Evolutionary conservation across 2,888 invertebrate genomes (phyloP).

Genomic region (Dolichopus griseipennis): DNA sequence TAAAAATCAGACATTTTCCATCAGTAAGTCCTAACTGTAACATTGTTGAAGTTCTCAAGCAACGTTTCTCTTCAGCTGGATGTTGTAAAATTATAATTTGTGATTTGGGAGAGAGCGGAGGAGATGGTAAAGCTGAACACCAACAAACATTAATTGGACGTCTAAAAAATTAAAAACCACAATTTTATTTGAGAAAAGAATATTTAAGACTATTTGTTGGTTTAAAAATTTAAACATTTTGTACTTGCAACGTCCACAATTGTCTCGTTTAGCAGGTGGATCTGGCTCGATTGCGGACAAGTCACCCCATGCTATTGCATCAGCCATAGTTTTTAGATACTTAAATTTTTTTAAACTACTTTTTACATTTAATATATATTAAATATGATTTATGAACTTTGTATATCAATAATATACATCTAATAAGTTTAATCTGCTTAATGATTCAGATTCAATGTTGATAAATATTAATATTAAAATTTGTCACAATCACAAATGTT

Average conservation of each 20-base stretch:
- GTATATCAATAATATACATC: no score
- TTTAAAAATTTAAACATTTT: slow-evolving; percentile 26
- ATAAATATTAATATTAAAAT: no score
- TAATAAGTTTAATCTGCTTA: no score
- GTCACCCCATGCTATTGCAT: slow-evolving; percentile 56
- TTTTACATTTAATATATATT: no score
- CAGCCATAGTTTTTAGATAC: background rate
- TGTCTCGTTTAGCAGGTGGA: slow-evolving; percentile 59
- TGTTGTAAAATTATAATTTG: slow-evolving; percentile 78
- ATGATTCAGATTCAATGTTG: no score
- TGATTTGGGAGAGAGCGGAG: slow-evolving; percentile 58
- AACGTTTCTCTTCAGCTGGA: slow-evolving; percentile 86
- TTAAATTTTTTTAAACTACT: no score
- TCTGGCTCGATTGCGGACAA: slow-evolving; percentile 65
- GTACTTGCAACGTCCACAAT: slow-evolving; percentile 68
- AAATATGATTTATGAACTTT: no score
- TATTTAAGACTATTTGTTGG: background rate
- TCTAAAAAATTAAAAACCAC: slow-evolving; percentile 44
- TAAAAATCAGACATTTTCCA: slow-evolving; percentile 59
- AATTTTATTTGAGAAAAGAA: background rate
- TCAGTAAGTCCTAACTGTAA: slow-evolving; percentile 62
- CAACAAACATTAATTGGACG: slow-evolving; percentile 82
- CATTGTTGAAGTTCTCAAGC: slow-evolving; percentile 84
- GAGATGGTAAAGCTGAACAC: slow-evolving; percentile 72
- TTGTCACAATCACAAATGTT: no score